Evolutionary conservation across 2,113 vertebrate genomes (phyloP), one percentile per base, ranked within the genome.

Genomic region (Dromas ardeola): DNA sequence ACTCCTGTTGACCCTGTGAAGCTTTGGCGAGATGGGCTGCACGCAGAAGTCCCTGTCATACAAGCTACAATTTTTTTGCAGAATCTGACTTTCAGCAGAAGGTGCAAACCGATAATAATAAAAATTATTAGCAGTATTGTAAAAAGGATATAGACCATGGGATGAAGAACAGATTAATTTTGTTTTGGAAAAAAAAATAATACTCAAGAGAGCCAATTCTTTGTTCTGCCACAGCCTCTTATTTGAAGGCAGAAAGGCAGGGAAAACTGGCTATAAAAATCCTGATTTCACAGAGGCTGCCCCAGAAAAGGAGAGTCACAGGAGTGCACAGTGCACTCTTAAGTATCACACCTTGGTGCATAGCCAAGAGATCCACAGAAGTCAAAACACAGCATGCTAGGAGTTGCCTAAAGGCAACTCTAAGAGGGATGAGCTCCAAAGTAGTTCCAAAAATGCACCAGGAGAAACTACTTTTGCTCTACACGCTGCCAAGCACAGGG

Each of bases 401-500:
- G 56, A 92, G 45, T 11, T 69, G 58, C 76, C 82, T 80, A 36
- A 61, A 90, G 82, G 42, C 58, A 87, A 65, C 67, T 79, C 30
- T 25, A 73, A 58, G 25, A 88, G 59, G 15, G 29, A 70, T 0
- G 1, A 71, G 55, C 69, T 94, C 86, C 71, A 45, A 78, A 78
- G 49, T 5, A 71, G 25, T 45, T 88, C 63, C 29, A 91, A 92
- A 93, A 86, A 62, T 12, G 18, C 36, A 67, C 43, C 26, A 58
- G 14, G 25, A 94, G 8, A 63, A 88, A 38, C 59, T 61, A 58
- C 63, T 53, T 92, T 63, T 61, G 80, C 34, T 78, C 27, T 22
- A 6, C 3, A 0, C 0, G 5, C 30, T 62, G 50, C 36, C n/a
- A n/a, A n/a, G n/a, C n/a, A n/a, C 1, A 0, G n/a, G 56, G 32